Base-by-base conservation (phyloP, 1,140 invertebrate genomes). In the Cydia strobilella region DNA sequence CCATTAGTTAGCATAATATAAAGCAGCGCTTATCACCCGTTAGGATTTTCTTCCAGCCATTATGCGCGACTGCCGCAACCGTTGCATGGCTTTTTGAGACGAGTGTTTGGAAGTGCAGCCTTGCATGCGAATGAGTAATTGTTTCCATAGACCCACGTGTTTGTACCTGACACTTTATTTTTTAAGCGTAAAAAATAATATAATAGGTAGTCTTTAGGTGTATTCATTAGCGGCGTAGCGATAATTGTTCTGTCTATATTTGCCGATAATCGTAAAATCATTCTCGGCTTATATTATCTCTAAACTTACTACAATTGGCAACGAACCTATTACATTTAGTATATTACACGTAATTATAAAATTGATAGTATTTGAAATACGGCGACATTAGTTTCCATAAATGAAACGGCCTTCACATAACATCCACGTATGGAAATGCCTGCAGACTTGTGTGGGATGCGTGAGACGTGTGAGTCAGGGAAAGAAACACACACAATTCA, bases 31-130 rank as follows among this genome's bases (percentile, higher is more conserved):
- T 42, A 10, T 18, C 31, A 27, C n/a, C 65, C 31, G 65, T 42
- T 42, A 69, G 15, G 9, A 69, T 69, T 69, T 3, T 69, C 65
- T 18, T 69, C 35, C 65, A 69, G 15, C 63, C 25, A 65, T 65
- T 65, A 69, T 3, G 31, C 13, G 63, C 27, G 63, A 31, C 27
- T 35, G 23, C n/a, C 18, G 35, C 65, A 39, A 20, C 31, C 3
- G 31, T 18, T 69, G 65, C 63, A 31, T 7, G 51, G 42, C 51
- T 54, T n/a, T 54, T 54, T 0, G 63, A 31, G 25, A 66, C 25
- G 62, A 31, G 63, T 63, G 25, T 25, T 66, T 35, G 15, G 15
- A 66, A 66, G 63, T 69, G 65, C 65, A 35, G 65, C n/a, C 63
- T 35, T 69, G 31, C 65, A 69, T 69, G 12, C n/a, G 20, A 69